Conservation (phyloP, 64 coral and sea anemone species). For the Montipora efflorescens region DNA sequence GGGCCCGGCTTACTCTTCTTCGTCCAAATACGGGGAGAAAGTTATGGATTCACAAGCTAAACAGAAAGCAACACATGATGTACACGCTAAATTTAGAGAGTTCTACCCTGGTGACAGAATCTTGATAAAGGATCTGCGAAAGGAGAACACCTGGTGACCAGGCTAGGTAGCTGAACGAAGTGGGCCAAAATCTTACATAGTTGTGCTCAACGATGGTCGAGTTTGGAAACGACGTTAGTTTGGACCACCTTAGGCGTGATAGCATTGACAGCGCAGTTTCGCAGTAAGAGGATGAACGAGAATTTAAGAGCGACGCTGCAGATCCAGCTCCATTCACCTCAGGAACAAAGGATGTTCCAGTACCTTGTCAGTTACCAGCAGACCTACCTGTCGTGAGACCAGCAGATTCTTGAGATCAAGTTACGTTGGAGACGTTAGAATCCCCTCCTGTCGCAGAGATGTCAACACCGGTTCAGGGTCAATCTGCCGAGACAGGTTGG, state of each 20-base stretch:
- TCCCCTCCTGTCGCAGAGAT: too few relatives aligned
- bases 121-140: not conserved
- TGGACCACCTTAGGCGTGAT: slow-evolving; percentile 17
- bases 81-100: slow-evolving; percentile 24
- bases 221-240: slow-evolving; percentile 49
- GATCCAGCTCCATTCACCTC: not conserved
- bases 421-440: not conserved
- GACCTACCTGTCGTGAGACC: not conserved
- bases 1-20: slow-evolving; percentile 27
- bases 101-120: slow-evolving; percentile 43
- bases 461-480: too few relatives aligned
- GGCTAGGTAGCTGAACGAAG: slow-evolving; percentile 39
- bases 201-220: slow-evolving; percentile 44
- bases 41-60: slow-evolving; percentile 42
- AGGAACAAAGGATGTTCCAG: not conserved
- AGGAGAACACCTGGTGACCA: slow-evolving; percentile 32
- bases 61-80: slow-evolving; percentile 38
- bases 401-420: not conserved
- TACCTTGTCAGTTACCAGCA: not conserved
- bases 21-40: slow-evolving; percentile 5
- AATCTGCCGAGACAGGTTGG: too few relatives aligned
- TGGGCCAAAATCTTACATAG: slow-evolving; percentile 30
- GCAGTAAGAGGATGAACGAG: not conserved
- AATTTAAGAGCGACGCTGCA: not conserved
- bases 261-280: not conserved